Base-by-base conservation (phyloP, 1,140 invertebrate species). In the Leptoteleia sp. region DNA sequence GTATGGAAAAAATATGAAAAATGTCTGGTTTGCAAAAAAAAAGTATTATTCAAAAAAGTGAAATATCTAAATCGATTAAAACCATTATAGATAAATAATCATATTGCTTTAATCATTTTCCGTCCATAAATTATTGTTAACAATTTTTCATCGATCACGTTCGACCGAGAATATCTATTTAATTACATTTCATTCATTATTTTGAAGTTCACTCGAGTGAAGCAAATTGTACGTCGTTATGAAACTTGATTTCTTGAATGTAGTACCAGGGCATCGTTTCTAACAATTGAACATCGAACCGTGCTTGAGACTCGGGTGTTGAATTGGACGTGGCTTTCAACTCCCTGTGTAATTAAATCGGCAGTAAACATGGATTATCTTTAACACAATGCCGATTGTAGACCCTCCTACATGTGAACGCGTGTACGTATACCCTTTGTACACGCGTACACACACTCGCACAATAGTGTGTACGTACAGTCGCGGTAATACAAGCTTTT, bases 281-380 rank as follows among this genome's bases (percentile, higher is more conserved):
- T 37, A 77, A 70, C 65, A 65, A 77, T 77, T 77, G 73, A 77
- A 70, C 73, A 65, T 70, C 65, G 57, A 71, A 71, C 45, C 45
- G 15, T 61, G 55, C 54, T 76, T 57, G 57, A 77, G 48, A 64
- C 42, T 70, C 42, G 50, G 57, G 57, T 65, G 65, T 77, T 77
- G 73, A 77, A 70, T 57, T 65, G 59, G 22, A 70, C 65, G 59
- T 65, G 40, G 73, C 73, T 77, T 77, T 77, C 73, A 71, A 70
- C 64, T 65, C 50, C 43, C 59, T 54, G 67, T 40, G 75, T 67
- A 77, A 77, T 67, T 77, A 71, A 77, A 77, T 77, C 54, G 67
- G 57, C 43, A 65, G 65, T 77, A 77, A 76, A 76, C 64, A 68
- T 65, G 73, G 73, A 76, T 76, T 76, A 76, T 77, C 65, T 59